Conservation (phyloP, 2,113 vertebrate genomes). For the Lichenostomus cassidix region DNA sequence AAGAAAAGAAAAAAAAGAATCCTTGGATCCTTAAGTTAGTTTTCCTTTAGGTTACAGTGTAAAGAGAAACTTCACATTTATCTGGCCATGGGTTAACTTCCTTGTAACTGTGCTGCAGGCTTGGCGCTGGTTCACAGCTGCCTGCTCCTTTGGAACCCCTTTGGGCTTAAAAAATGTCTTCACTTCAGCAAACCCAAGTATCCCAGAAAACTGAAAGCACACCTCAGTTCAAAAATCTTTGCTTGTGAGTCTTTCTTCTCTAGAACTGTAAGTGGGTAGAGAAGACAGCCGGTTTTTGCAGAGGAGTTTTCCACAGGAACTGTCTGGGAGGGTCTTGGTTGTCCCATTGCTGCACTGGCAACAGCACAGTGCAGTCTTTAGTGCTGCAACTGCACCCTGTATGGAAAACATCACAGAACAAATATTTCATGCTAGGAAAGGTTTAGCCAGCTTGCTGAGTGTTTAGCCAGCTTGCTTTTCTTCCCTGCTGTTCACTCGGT, state of each 20-base stretch:
- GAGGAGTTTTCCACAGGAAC: neutral
- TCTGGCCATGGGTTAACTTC: neutral
- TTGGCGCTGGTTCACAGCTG: fast-evolving
- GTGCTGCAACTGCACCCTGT: neutral
- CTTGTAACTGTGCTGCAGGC: neutral
- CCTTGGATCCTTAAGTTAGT: neutral
- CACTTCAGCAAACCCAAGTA: neutral
- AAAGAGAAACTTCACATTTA: neutral
- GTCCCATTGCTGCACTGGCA: neutral
- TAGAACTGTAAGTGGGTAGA: neutral
- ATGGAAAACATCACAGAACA: neutral
- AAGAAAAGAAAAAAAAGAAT: neutral
- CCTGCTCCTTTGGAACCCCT: neutral
- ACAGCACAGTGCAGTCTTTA: fast-evolving
- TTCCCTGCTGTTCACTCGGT: neutral
- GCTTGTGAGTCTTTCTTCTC: neutral
- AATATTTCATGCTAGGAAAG: neutral
- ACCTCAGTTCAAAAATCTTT: neutral
- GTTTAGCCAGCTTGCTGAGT: neutral
- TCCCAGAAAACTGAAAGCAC: neutral
- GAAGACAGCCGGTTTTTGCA: neutral
- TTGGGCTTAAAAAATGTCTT: neutral
- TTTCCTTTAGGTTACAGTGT: neutral
- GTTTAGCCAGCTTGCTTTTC: neutral
- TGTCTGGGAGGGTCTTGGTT: neutral